Evolutionary conservation across 1,140 invertebrate species (phyloP), one percentile per base, ranked within the genome.

Genomic region (Gonatopus flavifemur): DNA sequence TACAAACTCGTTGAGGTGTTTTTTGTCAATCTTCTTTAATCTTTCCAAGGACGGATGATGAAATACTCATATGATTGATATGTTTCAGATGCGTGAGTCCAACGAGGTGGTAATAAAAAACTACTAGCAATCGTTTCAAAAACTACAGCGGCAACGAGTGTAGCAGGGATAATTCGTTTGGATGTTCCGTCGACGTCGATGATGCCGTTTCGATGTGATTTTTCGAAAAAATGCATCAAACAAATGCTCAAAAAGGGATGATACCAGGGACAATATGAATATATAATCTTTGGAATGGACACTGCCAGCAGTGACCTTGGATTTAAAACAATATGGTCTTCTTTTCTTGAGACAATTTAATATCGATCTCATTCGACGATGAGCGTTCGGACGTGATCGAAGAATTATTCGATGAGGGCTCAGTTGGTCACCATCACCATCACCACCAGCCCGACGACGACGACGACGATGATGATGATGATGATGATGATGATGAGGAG

Each of bases 1-100:
- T n/a, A n/a, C n/a, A n/a, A n/a, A 12, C 25, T 36, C 15, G 49
- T 25, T 40, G 20, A 53, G 59, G 58, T 58, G 49, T 28, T 53
- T 54, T 39, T 65, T 57, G 37, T 60, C 43, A 57, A 63, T 64
- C 57, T 64, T 47, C 20, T 62, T 38, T 52, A 15, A 35, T 30
- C n/a, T n/a, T n/a, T n/a, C n/a, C n/a, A n/a, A n/a, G n/a, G n/a
- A 21, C 20, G 32, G n/a, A 37, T 41, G 32, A 38, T 36, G 36
- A 42, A 48, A 30, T n/a, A n/a, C n/a, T 32, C 16, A 13, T 12
- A 44, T n/a, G 31, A 44, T 44, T 33, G 32, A 32, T 44, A 21
- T 20, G 19, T 44, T 33, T 3, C 19, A 13, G 19, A 44, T 33
- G 31, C 20, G 12, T 12, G n/a, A 18, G 16, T 20, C 31, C 32